A percentile compares a stretch with the other conserved stretches of the same genome.
Conservation (phyloP, 2,888 invertebrate genomes). For the Himalopsyche kuldschensis region DNA sequence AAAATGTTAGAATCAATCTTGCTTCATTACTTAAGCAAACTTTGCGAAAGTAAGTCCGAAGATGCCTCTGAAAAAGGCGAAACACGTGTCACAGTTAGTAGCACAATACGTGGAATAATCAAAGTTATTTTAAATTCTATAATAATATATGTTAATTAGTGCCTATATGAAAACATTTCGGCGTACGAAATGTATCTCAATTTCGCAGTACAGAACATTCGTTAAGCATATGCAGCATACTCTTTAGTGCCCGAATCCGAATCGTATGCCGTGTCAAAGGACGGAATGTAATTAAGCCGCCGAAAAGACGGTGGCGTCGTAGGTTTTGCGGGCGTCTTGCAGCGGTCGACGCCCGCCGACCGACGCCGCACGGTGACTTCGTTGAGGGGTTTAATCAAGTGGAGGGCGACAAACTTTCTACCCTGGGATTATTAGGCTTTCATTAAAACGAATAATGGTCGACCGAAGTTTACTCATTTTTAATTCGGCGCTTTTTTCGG, state of each 20-base stretch:
- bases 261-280: neutral
- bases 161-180: too few species aligned
- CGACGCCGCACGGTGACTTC: neutral
- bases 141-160: too few species aligned
- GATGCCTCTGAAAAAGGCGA: too few species aligned
- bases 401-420: conserved; percentile 4
- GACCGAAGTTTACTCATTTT: neutral
- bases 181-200: too few species aligned
- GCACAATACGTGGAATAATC: too few species aligned
- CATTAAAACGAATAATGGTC: conserved; percentile 1
- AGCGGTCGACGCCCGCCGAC: neutral
- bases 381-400: conserved; percentile 18
- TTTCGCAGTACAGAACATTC: too few species aligned
- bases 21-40: too few species aligned
- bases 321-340: conserved; percentile 9
- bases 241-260: neutral
- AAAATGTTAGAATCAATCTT: too few species aligned
- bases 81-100: too few species aligned
- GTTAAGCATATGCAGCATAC: too few species aligned
- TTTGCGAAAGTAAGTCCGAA: too few species aligned
- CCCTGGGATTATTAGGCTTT: conserved; percentile 17
- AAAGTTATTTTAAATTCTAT: too few species aligned
- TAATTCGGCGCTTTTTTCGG: neutral
- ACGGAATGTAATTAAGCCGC: conserved; percentile 19
- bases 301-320: conserved; percentile 10